phyloP scores from a whole-genome alignment of 2,113 vertebrate species.

The Notothenia coriiceps region DNA sequence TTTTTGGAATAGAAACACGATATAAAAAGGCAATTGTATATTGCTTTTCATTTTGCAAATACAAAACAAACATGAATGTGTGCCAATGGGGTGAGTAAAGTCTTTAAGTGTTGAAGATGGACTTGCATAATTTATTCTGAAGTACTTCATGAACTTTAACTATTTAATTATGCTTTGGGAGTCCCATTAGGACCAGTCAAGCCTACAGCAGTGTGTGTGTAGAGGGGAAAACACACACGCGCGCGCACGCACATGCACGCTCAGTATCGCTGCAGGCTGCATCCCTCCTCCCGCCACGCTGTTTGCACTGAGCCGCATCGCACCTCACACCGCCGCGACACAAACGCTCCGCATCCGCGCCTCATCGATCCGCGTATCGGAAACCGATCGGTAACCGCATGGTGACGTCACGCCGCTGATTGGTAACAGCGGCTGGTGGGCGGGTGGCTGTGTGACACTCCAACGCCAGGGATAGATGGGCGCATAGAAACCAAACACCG shows the following conservation, averaged over 20 bases:
- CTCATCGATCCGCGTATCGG: conserved; percentile 62
- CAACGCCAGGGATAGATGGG: conserved; percentile 43
- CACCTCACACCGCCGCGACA: too few relatives aligned
- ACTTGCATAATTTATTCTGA: background rate
- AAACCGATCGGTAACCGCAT: conserved; percentile 71
- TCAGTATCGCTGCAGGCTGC: conserved; percentile 44
- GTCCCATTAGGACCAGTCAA: conserved; percentile 6
- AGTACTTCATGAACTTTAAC: conserved; percentile 13
- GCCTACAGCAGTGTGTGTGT: conserved; percentile 10
- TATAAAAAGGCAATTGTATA: too few relatives aligned
- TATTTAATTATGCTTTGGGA: conserved; percentile 8
- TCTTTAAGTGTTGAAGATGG: too few relatives aligned
- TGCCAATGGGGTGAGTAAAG: too few relatives aligned
- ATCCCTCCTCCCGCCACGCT: conserved; percentile 26
- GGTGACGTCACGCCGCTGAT: conserved; percentile 80
- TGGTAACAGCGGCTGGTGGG: conserved; percentile 53
- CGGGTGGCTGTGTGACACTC: conserved; percentile 49
- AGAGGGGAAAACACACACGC: background rate
- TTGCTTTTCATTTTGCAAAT: too few relatives aligned
- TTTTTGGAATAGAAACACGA: too few relatives aligned
- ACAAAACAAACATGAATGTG: too few relatives aligned
- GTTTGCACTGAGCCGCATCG: conserved; percentile 18
- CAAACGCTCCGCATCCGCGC: background rate
- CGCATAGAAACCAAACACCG: conserved; percentile 14
- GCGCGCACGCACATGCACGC: background rate